These are phyloP conservation scores for Poeciliopsis presidionis DNA, from an alignment of 2,797 vertebrate genomes.

Conservation along the genomic window DNA sequence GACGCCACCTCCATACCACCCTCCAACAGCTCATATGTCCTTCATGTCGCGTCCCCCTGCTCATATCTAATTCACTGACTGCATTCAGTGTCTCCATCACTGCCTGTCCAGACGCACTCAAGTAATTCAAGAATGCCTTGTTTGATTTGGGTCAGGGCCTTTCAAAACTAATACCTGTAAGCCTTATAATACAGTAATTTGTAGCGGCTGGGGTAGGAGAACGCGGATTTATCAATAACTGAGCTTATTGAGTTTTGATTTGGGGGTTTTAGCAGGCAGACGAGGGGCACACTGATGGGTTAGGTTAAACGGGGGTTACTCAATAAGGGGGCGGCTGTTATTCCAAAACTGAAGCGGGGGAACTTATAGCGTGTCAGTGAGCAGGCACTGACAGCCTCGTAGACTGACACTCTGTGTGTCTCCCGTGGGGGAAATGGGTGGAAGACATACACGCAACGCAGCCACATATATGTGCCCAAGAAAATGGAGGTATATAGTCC, in stretches of 20 bases:
- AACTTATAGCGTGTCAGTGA: conserved; percentile 81
- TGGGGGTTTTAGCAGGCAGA: conserved; percentile 54
- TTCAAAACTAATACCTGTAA: conserved; percentile 79
- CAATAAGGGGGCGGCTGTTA: conserved; percentile 77
- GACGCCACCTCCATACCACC: conserved; percentile 50
- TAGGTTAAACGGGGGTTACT: conserved; percentile 78
- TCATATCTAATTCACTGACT: conserved; percentile 52
- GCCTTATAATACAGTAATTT: conserved; percentile 81
- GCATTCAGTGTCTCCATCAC: conserved; percentile 63
- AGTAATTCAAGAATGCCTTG: conserved; percentile 55
- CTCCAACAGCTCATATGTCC: conserved; percentile 35
- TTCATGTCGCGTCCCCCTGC: conserved; percentile 14
- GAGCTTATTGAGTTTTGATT: conserved; percentile 70
- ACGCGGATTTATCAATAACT: conserved; percentile 78
- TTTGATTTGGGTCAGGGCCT: conserved; percentile 74
- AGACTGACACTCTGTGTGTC: conserved; percentile 77
- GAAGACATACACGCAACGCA: conserved; percentile 63
- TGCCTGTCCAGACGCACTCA: conserved; percentile 58
- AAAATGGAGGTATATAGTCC: conserved; percentile 35
- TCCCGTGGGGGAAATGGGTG: conserved; percentile 60
- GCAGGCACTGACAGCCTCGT: conserved; percentile 79
- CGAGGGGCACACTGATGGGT: conserved; percentile 59
- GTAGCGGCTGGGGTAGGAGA: conserved; percentile 75
- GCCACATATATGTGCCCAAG: conserved; percentile 45
- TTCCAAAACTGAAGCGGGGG: conserved; percentile 72